Percentiles rank a stretch among this genome's conserved stretches.
phyloP scores from a whole-genome alignment of 2,888 invertebrate genomes.

The Netelia virgata region DNA sequence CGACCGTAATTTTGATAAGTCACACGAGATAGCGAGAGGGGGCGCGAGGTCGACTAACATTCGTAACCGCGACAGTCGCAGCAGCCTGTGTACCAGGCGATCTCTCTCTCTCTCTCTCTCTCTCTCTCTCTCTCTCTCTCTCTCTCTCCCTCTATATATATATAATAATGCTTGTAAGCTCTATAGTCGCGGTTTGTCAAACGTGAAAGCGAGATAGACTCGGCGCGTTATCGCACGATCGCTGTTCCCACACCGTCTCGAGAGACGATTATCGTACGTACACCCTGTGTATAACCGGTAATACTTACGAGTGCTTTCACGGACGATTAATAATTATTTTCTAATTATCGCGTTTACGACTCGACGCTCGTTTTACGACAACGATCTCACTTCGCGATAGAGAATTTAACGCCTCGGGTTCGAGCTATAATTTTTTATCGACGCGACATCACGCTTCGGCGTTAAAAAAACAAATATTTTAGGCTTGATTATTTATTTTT shows the following conservation, averaged over 20 bases:
- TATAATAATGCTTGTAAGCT: conserved; percentile 52
- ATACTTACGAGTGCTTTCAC: neutral
- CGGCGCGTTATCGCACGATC: conserved; percentile 54
- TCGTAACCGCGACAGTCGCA: conserved; percentile 45
- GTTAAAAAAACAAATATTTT: no score
- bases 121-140: no score
- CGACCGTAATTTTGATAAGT: conserved; percentile 66
- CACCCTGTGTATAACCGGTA: conserved; percentile 2
- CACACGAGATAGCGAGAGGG: conserved; percentile 13
- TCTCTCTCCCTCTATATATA: neutral
- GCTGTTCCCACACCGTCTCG: conserved; percentile 33
- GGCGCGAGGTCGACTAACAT: conserved; percentile 32
- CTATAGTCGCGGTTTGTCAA: conserved; percentile 62
- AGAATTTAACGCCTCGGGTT: neutral
- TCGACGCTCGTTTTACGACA: neutral
- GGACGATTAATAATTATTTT: conserved; percentile 36
- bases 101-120: no score
- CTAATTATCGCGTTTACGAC: conserved; percentile 27
- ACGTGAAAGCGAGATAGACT: conserved; percentile 22
- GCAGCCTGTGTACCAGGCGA: conserved; percentile 10
- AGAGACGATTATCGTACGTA: conserved; percentile 51
- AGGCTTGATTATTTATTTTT: no score
- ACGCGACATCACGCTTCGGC: no score
- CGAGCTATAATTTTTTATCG: neutral
- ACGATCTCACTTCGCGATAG: neutral